Evolutionary conservation across 2,888 invertebrate genomes (phyloP).

Genomic region (Lithophane leautieri): DNA sequence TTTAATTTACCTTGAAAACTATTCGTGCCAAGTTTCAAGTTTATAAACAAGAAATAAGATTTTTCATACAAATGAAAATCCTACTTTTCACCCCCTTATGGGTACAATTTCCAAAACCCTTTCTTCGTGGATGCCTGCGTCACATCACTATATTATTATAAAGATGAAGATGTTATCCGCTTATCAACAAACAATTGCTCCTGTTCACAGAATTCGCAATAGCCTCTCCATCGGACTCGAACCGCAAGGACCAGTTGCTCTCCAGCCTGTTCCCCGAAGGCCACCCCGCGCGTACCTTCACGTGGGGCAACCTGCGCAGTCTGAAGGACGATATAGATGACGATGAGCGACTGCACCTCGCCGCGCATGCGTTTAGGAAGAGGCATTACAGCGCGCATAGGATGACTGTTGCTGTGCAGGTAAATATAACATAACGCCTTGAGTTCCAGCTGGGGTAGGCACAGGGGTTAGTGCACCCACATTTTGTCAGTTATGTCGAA

Average conservation of each 20-base stretch:
- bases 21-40: too few relatives aligned
- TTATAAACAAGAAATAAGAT: too few relatives aligned
- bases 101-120: too few relatives aligned
- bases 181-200: neutral
- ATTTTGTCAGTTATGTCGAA: neutral
- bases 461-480: neutral
- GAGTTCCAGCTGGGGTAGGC: neutral
- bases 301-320: constrained; percentile 96
- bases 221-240: constrained; percentile 93
- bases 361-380: constrained; percentile 93
- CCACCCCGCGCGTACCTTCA: constrained; percentile 94
- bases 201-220: constrained; percentile 94
- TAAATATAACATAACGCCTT: neutral
- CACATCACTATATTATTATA: too few relatives aligned
- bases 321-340: constrained; percentile 92
- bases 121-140: too few relatives aligned
- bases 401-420: constrained; percentile 96
- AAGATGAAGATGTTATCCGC: too few relatives aligned
- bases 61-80: too few relatives aligned
- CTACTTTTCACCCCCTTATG: too few relatives aligned
- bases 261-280: constrained; percentile 92
- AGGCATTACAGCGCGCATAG: constrained; percentile 96
- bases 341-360: constrained; percentile 91
- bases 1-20: too few relatives aligned
- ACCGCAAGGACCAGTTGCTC: constrained; percentile 94